A percentile compares a stretch with the other conserved stretches of the same genome.
phyloP scores from a whole-genome alignment of 1,140 invertebrate genomes.

The Bombus superbus region DNA sequence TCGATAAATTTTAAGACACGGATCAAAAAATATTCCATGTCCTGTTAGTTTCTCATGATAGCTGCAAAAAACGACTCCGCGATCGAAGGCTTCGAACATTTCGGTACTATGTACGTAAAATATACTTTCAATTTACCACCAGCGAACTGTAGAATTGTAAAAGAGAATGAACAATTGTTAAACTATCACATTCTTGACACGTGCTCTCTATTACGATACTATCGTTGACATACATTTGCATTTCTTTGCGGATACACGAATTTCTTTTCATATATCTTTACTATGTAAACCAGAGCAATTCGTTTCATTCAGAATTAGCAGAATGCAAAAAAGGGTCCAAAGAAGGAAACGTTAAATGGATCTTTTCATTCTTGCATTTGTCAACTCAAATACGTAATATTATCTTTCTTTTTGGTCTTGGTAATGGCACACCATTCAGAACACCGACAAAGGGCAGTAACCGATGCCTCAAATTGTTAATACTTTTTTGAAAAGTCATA shows the following conservation, averaged over 20 bases:
- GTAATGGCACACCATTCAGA: conserved; percentile 27
- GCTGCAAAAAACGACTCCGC: conserved; percentile 31
- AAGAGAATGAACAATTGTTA: conserved; percentile 36
- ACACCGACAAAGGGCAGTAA: conserved; percentile 54
- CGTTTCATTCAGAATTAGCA: conserved; percentile 34
- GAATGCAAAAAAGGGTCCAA: conserved; percentile 30
- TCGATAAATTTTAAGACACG: conserved; percentile 40
- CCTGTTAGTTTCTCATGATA: conserved; percentile 5
- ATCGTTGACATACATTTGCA: background rate
- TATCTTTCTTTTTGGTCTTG: conserved; percentile 22
- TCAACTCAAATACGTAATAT: conserved; percentile 30
- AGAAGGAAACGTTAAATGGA: conserved; percentile 36
- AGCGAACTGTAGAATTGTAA: conserved; percentile 8
- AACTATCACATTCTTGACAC: conserved; percentile 51
- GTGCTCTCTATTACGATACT: conserved; percentile 22
- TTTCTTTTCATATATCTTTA: background rate
- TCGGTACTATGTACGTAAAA: conserved; percentile 23
- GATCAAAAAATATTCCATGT: conserved; percentile 21
- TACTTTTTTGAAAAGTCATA: conserved; percentile 47
- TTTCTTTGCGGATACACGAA: conserved; percentile 10
- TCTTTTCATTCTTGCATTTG: conserved; percentile 27
- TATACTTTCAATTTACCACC: conserved; percentile 48
- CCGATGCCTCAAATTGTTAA: conserved; percentile 46
- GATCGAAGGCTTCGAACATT: background rate
- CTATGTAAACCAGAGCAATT: background rate